A percentile compares a stretch with the other conserved stretches of the same genome.
These are phyloP conservation scores for Dynastes grantii DNA, from an alignment of 2,888 invertebrate genomes.

Conservation along the genomic window DNA sequence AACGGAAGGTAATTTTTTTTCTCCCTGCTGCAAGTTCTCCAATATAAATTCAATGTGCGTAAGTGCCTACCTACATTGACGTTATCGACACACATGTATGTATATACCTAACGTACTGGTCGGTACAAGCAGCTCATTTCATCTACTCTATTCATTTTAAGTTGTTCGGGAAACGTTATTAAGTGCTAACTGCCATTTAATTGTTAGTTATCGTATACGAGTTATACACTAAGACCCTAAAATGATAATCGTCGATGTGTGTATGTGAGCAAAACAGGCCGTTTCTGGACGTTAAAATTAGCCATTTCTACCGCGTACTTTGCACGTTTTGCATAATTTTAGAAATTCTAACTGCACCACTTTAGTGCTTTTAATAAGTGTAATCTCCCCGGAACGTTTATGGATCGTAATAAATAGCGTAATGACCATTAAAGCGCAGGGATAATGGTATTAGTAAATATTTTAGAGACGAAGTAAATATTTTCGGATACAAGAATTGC, in stretches of 20 bases:
- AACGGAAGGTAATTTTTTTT: constrained; percentile 18
- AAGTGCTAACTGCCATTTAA: constrained; percentile 31
- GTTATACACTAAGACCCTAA: background rate
- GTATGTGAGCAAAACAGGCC: constrained; percentile 5
- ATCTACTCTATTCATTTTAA: constrained; percentile 32
- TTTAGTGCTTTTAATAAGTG: background rate
- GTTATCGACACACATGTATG: too few relatives aligned
- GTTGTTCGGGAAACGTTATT: constrained; percentile 24
- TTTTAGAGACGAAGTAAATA: constrained; percentile 1
- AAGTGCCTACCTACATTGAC: too few relatives aligned
- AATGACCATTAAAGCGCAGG: constrained; percentile 6
- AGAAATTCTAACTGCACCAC: background rate
- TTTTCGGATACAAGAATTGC: background rate
- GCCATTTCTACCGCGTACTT: background rate
- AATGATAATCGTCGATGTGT: background rate
- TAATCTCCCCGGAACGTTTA: constrained; percentile 7
- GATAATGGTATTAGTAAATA: constrained; percentile 16
- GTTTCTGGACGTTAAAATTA: constrained; percentile 10
- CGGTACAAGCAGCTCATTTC: background rate
- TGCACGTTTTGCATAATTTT: constrained; percentile 29
- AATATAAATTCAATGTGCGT: background rate
- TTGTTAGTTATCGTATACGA: constrained; percentile 23
- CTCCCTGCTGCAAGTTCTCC: constrained; percentile 5
- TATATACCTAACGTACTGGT: constrained; percentile 6
- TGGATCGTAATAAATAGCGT: constrained; percentile 12